Percentiles rank a stretch among this genome's conserved stretches.
phyloP scores from a whole-genome alignment of 2,888 invertebrate genomes.

The Timema cristinae region DNA sequence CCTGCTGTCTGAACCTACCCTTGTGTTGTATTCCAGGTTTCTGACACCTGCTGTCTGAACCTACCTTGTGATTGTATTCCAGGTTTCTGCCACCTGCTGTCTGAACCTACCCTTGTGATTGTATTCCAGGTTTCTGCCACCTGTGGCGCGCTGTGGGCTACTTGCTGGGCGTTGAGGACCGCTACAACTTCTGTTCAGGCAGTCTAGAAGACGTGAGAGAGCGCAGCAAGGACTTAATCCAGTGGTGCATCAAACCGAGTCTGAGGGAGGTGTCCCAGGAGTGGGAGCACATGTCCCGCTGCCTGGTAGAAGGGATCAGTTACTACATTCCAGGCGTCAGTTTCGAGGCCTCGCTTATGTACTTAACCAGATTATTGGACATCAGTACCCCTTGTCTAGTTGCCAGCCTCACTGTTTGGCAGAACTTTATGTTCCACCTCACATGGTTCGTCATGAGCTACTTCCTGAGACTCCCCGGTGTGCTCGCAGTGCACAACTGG shows the following conservation, averaged over 20 bases:
- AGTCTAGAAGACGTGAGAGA: conserved; percentile 39
- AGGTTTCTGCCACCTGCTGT: no score
- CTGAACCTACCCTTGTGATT: conserved; percentile 29
- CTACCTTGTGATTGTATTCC: no score
- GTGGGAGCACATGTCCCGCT: conserved; percentile 47
- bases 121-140: conserved; percentile 44
- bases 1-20: no score
- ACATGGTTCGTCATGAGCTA: conserved; percentile 20
- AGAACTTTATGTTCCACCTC: conserved; percentile 32
- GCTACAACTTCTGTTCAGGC: conserved; percentile 28
- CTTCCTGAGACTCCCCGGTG: conserved; percentile 25
- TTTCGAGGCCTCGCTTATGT: conserved; percentile 36
- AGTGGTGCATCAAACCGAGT: conserved; percentile 41
- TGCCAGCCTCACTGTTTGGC: conserved; percentile 33
- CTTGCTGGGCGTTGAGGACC: conserved; percentile 45
- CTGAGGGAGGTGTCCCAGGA: conserved; percentile 40
- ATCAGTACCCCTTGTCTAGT: conserved; percentile 38
- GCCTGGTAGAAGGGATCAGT: conserved; percentile 40
- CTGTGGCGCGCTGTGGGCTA: conserved; percentile 53
- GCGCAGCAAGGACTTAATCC: conserved; percentile 38
- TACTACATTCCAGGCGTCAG: conserved; percentile 38
- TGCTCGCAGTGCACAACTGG: conserved; percentile 25
- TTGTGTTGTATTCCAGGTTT: conserved; percentile 37
- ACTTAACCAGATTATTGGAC: conserved; percentile 24
- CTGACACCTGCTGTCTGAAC: conserved; percentile 42